These are phyloP conservation scores for Mesochorus sp. DNA, from an alignment of 2,888 invertebrate genomes.

Conservation along the genomic window DNA sequence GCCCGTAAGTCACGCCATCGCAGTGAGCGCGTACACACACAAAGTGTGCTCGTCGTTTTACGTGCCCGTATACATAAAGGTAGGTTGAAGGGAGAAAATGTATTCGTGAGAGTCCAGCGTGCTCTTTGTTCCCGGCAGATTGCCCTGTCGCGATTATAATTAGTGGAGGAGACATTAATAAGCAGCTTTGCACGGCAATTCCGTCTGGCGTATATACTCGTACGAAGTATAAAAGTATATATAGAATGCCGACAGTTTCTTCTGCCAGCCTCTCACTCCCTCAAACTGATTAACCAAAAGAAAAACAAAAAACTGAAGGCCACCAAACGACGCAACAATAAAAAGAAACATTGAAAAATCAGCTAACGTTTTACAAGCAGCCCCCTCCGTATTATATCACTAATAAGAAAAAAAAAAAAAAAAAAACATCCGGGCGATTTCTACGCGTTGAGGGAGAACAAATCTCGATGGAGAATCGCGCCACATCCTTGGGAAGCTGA, in stretches of 20 bases:
- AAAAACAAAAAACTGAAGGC: background rate
- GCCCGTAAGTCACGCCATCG: constrained; percentile 75
- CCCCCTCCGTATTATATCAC: background rate
- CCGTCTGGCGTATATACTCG: background rate
- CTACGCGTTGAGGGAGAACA: constrained; percentile 7
- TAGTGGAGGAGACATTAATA: constrained; percentile 68
- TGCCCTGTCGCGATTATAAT: constrained; percentile 75
- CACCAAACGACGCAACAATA: too few species aligned
- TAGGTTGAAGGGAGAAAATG: constrained; percentile 55
- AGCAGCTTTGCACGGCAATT: constrained; percentile 48
- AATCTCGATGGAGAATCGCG: constrained; percentile 44
- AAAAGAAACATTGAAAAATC: background rate
- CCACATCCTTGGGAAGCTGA: constrained; percentile 25
- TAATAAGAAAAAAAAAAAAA: too few species aligned
- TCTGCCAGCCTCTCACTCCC: background rate
- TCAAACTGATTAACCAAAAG: background rate
- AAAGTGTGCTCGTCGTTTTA: constrained; percentile 52
- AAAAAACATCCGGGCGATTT: constrained; percentile 4
- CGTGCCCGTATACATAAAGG: constrained; percentile 22
- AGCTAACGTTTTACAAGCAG: background rate
- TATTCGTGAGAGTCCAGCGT: constrained; percentile 46
- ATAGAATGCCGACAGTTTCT: background rate
- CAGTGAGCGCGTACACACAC: constrained; percentile 56
- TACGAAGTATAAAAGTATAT: background rate
- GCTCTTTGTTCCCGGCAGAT: constrained; percentile 72